phyloP scores from a whole-genome alignment of 2,113 vertebrate species.

The Syngnathus typhle region DNA sequence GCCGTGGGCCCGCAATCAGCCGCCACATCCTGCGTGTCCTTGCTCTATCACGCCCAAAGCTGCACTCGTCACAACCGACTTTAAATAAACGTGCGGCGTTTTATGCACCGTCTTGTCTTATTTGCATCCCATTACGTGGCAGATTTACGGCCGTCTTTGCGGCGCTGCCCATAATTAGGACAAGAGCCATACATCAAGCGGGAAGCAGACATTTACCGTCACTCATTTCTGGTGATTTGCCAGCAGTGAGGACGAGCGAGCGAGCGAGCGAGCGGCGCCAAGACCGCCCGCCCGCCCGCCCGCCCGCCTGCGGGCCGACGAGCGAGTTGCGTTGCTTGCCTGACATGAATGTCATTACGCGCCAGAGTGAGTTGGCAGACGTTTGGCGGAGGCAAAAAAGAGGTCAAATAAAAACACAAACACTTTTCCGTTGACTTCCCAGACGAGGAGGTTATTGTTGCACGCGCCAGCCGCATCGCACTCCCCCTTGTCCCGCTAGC shows the following conservation, averaged over 20 bases:
- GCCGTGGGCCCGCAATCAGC: constrained; percentile 9
- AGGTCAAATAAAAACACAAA: neutral
- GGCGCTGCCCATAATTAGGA: neutral
- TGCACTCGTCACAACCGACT: neutral
- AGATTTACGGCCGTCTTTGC: neutral
- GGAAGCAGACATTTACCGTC: constrained; percentile 21
- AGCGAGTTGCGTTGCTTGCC: neutral
- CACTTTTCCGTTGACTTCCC: constrained; percentile 28
- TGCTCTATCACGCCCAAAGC: neutral
- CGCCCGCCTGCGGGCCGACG: neutral
- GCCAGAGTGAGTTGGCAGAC: constrained; percentile 10
- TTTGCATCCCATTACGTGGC: constrained; percentile 5
- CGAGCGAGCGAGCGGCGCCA: too few species aligned
- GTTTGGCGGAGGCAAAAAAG: constrained; percentile 23
- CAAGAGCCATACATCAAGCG: neutral
- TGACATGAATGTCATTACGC: constrained; percentile 18
- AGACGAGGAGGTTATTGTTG: constrained; percentile 18
- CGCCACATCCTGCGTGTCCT: constrained; percentile 12
- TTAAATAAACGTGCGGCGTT: constrained; percentile 8
- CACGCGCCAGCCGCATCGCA: neutral
- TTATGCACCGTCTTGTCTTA: constrained; percentile 9
- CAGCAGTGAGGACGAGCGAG: neutral
- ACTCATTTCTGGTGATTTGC: constrained; percentile 12
- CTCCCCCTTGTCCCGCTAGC: neutral
- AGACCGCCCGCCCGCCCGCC: too few species aligned